Evolutionary conservation across 2,797 vertebrate species (phyloP).

Genomic region (Chaetodon trifasciatus): DNA sequence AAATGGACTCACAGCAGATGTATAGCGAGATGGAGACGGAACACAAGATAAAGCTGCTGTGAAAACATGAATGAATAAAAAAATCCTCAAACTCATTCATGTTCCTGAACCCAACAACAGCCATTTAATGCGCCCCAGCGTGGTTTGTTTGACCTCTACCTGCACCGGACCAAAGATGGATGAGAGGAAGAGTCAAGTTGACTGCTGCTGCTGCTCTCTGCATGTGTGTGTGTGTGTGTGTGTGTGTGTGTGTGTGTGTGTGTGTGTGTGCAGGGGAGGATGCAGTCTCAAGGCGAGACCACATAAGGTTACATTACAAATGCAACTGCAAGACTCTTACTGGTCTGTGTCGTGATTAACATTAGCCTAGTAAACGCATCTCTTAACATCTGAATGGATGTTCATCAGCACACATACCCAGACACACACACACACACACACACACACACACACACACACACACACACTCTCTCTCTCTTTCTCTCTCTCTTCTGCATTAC

Average conservation of each 20-base stretch:
- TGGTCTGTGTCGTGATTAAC: slow-evolving; percentile 38
- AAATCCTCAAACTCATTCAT: slow-evolving; percentile 31
- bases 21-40: background rate
- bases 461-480: background rate
- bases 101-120: slow-evolving; percentile 22
- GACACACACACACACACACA: background rate
- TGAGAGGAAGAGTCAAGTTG: slow-evolving; percentile 10
- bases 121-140: background rate
- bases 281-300: slow-evolving; percentile 11
- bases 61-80: slow-evolving; percentile 40
- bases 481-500: slow-evolving; percentile 17
- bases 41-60: slow-evolving; percentile 15
- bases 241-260: background rate
- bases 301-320: slow-evolving; percentile 30
- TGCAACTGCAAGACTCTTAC: slow-evolving; percentile 1
- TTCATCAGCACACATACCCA: background rate
- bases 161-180: slow-evolving; percentile 41
- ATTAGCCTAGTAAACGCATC: slow-evolving; percentile 27
- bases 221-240: slow-evolving; percentile 25
- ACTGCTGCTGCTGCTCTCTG: slow-evolving; percentile 19
- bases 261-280: background rate
- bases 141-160: slow-evolving; percentile 52
- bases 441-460: slow-evolving; percentile 2
- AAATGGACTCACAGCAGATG: slow-evolving; percentile 7
- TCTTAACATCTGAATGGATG: slow-evolving; percentile 31